These are phyloP conservation scores for Chionis minor DNA, from an alignment of 2,113 vertebrate genomes.

Conservation along the genomic window DNA sequence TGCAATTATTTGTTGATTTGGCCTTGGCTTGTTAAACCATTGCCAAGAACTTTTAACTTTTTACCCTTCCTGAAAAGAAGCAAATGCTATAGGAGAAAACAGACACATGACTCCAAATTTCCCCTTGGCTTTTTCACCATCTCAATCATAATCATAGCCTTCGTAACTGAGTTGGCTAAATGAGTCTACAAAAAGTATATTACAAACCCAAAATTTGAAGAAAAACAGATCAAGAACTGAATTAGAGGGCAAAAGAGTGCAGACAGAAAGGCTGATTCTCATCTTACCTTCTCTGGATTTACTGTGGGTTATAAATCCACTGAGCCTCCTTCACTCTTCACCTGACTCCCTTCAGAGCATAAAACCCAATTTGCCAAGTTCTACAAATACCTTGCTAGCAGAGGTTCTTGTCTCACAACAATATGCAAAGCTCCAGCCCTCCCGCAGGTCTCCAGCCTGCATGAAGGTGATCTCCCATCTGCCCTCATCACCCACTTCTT, in stretches of 20 bases:
- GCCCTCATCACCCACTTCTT: not conserved
- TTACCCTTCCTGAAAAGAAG: not conserved
- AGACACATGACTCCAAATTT: fast-evolving
- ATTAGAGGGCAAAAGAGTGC: not conserved
- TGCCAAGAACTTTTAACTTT: not conserved
- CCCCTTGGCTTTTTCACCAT: not conserved
- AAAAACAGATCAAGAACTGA: not conserved
- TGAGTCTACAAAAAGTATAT: not conserved
- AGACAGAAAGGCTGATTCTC: not conserved
- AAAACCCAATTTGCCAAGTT: not conserved
- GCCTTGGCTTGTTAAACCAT: not conserved
- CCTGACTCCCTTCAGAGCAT: not conserved
- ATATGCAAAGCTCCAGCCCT: not conserved
- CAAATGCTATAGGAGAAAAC: not conserved
- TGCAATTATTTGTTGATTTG: not conserved
- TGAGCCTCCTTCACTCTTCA: not conserved
- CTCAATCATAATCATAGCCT: not conserved
- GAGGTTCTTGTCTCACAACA: not conserved
- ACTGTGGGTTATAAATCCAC: not conserved
- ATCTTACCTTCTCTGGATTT: not conserved
- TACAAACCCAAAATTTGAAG: not conserved
- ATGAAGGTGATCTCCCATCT: not conserved
- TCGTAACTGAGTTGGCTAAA: not conserved
- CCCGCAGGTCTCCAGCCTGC: not conserved
- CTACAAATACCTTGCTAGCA: not conserved